phyloP scores from a whole-genome alignment of 2,888 invertebrate genomes.

The Embidobia sp. region DNA sequence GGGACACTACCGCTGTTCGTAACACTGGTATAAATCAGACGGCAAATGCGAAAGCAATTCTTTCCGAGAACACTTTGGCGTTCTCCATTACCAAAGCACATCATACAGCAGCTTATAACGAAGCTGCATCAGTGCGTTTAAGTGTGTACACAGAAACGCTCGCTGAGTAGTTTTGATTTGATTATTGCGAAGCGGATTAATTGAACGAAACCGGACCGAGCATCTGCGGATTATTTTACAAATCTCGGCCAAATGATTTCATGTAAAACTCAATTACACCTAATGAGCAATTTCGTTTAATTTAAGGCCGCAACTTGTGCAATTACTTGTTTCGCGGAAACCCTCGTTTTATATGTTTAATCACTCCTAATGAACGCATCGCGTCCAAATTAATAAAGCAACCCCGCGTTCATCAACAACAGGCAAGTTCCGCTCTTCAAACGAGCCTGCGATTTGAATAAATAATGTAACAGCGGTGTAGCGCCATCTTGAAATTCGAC shows the following conservation, averaged over 20 bases:
- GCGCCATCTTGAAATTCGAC: no score
- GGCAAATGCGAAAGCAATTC: neutral
- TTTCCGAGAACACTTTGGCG: no score
- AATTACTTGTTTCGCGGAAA: slow-evolving; percentile 33
- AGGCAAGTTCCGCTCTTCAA: no score
- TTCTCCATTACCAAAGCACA: neutral
- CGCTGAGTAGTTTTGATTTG: slow-evolving; percentile 21
- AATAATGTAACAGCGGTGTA: no score
- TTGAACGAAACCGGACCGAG: slow-evolving; percentile 16
- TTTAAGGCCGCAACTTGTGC: slow-evolving; percentile 20
- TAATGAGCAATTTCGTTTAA: slow-evolving; percentile 45
- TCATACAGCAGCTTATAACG: neutral
- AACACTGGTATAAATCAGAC: no score
- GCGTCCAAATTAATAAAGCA: slow-evolving; percentile 6
- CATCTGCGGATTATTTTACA: slow-evolving; percentile 18
- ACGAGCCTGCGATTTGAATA: no score
- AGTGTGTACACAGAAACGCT: slow-evolving; percentile 10
- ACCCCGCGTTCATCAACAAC: no score
- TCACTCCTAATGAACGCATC: slow-evolving; percentile 10
- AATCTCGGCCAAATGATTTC: slow-evolving; percentile 35
- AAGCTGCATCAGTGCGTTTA: slow-evolving; percentile 7
- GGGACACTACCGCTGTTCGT: no score
- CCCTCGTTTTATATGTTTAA: slow-evolving; percentile 19
- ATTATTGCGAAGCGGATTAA: slow-evolving; percentile 26
- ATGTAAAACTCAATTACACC: slow-evolving; percentile 38